A percentile compares a stretch with the other conserved stretches of the same genome.
phyloP scores from a whole-genome alignment of 2,113 vertebrate species.

The Lynx canadensis region DNA sequence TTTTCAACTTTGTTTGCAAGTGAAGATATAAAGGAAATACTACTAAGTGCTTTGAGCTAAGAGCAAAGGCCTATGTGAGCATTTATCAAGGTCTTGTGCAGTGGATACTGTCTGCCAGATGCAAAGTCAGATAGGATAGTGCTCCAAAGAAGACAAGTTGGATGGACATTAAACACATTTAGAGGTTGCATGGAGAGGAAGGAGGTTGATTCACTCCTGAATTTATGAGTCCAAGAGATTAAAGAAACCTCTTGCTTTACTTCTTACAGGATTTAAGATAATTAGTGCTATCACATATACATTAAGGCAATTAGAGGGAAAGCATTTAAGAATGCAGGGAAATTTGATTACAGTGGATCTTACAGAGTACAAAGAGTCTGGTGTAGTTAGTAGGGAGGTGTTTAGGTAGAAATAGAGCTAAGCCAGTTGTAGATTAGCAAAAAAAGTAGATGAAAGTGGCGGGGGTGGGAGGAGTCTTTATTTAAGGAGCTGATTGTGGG shows the following conservation, averaged over 20 bases:
- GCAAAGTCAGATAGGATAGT: neutral
- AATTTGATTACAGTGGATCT: neutral
- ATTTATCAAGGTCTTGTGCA: neutral
- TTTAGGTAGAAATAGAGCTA: neutral
- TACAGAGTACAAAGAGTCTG: neutral
- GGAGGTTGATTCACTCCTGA: neutral
- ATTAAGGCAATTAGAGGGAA: neutral
- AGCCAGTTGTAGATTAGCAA: neutral
- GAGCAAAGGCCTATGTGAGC: neutral
- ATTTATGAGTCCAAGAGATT: neutral
- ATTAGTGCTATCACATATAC: neutral
- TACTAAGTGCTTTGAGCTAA: neutral
- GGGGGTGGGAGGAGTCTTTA: neutral
- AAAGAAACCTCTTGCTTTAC: neutral
- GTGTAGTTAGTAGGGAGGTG: neutral
- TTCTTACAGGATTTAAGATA: neutral
- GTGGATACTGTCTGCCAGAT: neutral
- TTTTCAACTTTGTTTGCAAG: neutral
- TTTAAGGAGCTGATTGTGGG: neutral
- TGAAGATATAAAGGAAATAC: conserved; percentile 32
- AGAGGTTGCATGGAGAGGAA: neutral
- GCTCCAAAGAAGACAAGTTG: neutral
- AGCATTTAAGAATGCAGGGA: neutral
- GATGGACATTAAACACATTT: neutral
- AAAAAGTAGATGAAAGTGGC: neutral